Evolutionary conservation across 2,797 vertebrate genomes (phyloP).

Genomic region (Trematomus bernacchii): DNA sequence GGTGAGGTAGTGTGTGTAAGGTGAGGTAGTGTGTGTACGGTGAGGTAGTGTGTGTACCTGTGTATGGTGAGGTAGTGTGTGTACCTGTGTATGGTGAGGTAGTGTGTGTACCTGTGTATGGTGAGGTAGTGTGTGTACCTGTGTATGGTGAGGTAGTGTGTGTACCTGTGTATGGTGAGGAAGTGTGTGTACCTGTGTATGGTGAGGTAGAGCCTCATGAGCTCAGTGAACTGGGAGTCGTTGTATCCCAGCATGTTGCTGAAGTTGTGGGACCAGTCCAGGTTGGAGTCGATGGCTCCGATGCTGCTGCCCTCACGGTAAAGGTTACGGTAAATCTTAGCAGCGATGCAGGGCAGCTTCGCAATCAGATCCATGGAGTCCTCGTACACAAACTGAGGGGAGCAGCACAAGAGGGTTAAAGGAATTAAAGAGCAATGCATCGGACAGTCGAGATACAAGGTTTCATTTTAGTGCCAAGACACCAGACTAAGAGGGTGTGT

Average conservation of each 20-base stretch:
- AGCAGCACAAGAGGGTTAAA: not conserved
- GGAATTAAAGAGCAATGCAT: not conserved
- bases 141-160: too few species aligned
- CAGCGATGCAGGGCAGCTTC: constrained; percentile 96
- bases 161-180: too few species aligned
- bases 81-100: too few species aligned
- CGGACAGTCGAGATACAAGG: not conserved
- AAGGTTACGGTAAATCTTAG: constrained; percentile 98
- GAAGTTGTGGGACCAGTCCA: constrained; percentile 99
- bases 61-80: too few species aligned
- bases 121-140: too few species aligned
- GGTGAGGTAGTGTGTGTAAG: too few species aligned
- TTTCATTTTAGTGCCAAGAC: not conserved
- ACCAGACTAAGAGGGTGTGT: not conserved
- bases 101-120: too few species aligned
- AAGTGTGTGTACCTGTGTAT: constrained; percentile 77
- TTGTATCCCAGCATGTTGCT: constrained; percentile 98
- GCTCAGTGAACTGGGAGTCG: constrained; percentile 93
- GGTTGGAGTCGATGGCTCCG: constrained; percentile 95
- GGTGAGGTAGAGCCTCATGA: constrained; percentile 98
- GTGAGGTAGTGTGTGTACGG: too few species aligned
- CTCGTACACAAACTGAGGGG: constrained; percentile 91
- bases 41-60: too few species aligned
- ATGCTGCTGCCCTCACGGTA: constrained; percentile 97
- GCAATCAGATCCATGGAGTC: constrained; percentile 98